Base-by-base conservation (phyloP, 2,888 invertebrate genomes). In the Slavum lentiscoides region DNA sequence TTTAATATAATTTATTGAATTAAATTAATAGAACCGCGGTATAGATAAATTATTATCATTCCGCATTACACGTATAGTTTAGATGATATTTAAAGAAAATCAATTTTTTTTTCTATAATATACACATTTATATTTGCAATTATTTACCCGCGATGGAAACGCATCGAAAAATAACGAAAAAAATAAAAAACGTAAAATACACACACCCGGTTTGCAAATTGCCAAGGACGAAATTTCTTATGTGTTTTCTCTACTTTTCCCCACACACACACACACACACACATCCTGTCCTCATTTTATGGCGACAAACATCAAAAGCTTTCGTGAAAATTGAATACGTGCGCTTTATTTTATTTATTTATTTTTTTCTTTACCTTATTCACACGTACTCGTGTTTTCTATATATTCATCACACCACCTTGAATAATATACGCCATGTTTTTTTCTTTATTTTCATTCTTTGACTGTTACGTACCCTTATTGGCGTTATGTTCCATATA, bases 231-330 rank as follows among this genome's bases (percentile, higher is more conserved):
- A 76, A 69, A 68, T 59, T 68, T 49, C 68, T 59, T 49, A 61
- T 69, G 59, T 69, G 8, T 21, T 43, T 49, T 68, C 23, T 49
- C 49, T 49, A 58, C 37, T 58, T 19, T 15, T 17, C 39, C 58
- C 4, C 30, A 30, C 30, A 30, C 30, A n/a, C 15, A 59, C 30
- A 30, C 30, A 30, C 30, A 30, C 59, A 30, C 68, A 53, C 53
- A 61, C 69, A 69, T 76, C 69, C 61, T 61, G 76, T 61, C 30
- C 49, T 68, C 76, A 69, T 76, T 76, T 69, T 69, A 76, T 61
- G 69, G 76, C 76, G 76, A 69, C 76, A 76, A 68, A 76, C 76
- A 76, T 76, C 76, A 76, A 76, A 76, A 76, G 76, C 76, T 69
- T 61, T 61, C 21, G 43, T 37, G 76, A 76, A 76, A 76, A 76